These are phyloP conservation scores for Oreotrochilus melanogaster DNA, from an alignment of 2,113 vertebrate genomes.

Conservation along the genomic window DNA sequence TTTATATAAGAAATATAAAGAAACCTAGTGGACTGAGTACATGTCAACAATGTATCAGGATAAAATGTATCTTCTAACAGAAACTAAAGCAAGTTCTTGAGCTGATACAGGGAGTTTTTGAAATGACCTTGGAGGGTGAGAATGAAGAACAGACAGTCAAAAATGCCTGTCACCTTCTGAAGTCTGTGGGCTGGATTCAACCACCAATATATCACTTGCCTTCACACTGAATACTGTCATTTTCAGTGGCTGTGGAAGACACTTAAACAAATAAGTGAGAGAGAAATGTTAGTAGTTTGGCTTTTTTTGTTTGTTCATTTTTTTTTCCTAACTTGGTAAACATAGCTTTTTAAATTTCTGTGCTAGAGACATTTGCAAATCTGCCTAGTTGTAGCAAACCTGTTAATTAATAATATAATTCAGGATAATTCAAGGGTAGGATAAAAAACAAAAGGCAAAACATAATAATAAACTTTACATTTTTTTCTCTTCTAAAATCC, in stretches of 20 bases:
- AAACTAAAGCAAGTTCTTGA: neutral
- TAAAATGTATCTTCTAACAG: neutral
- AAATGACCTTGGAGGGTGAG: constrained; percentile 28
- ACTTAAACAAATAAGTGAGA: neutral
- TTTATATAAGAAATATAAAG: neutral
- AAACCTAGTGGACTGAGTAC: neutral
- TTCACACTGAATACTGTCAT: neutral
- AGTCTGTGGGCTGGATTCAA: neutral
- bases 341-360: neutral
- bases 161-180: neutral
- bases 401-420: constrained; percentile 49
- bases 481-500: constrained; percentile 31
- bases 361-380: neutral
- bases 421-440: constrained; percentile 44
- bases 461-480: neutral
- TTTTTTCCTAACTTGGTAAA: neutral
- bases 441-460: neutral
- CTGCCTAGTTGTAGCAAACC: neutral
- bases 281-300: neutral
- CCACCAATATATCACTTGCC: neutral
- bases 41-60: neutral
- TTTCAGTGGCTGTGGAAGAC: neutral
- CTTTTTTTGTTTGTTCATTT: neutral
- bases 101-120: neutral
- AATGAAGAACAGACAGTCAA: neutral